Evolutionary conservation across 1,140 invertebrate species (phyloP).

Genomic region (Hyposmocoma kahamanoa): DNA sequence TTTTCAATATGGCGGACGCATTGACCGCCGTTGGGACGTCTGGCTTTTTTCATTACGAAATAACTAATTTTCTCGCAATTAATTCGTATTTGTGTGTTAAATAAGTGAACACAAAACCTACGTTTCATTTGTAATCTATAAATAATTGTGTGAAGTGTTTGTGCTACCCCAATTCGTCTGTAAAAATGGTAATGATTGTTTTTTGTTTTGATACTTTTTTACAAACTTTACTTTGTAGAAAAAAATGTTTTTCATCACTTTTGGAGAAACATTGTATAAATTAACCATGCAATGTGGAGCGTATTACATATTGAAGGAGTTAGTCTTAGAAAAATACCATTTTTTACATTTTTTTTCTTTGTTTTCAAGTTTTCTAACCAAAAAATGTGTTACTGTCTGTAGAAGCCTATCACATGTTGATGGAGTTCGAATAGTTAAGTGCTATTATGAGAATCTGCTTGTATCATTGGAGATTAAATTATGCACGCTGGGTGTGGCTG

Average conservation of each 20-base stretch:
- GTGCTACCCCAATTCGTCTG: conserved; percentile 30
- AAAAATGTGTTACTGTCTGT: conserved; percentile 69
- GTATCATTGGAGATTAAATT: conserved; percentile 43
- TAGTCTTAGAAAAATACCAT: conserved; percentile 22
- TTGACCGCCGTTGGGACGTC: conserved; percentile 66
- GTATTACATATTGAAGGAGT: conserved; percentile 1
- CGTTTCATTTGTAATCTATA: conserved; percentile 10
- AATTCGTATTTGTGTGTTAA: conserved; percentile 34
- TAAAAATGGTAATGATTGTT: conserved; percentile 73
- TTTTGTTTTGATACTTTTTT: conserved; percentile 74
- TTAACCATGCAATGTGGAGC: not conserved
- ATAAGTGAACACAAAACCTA: conserved; percentile 23
- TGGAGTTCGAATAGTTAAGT: conserved; percentile 42
- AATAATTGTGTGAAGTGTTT: conserved; percentile 23
- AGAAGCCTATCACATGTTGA: conserved; percentile 58
- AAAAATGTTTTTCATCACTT: conserved; percentile 40
- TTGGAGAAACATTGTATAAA: conserved; percentile 13
- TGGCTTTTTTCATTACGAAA: conserved; percentile 48
- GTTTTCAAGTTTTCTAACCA: conserved; percentile 69
- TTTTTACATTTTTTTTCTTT: conserved; percentile 63
- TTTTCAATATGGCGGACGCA: conserved; percentile 73
- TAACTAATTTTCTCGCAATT: conserved; percentile 29
- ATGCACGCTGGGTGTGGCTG: conserved; percentile 72
- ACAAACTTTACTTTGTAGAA: conserved; percentile 54
- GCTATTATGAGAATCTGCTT: conserved; percentile 24